phyloP scores from a whole-genome alignment of 2,888 invertebrate species.

The Apotomis betuletana region DNA sequence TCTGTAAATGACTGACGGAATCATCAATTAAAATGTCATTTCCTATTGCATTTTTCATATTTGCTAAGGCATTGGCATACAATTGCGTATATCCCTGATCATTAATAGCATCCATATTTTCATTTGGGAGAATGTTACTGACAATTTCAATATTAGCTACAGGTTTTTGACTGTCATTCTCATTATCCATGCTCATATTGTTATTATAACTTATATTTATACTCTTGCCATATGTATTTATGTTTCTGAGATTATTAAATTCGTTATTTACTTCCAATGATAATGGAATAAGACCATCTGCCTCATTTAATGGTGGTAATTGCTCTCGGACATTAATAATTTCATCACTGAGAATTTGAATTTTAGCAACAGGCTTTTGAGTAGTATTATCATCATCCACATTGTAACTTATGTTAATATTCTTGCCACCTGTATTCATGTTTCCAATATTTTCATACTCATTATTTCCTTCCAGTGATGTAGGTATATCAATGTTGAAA shows the following conservation, averaged over 20 bases:
- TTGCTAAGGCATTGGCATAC: slow-evolving; percentile 15
- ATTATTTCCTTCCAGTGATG: background rate
- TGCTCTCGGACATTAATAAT: background rate
- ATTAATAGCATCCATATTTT: too few relatives aligned
- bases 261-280: too few relatives aligned
- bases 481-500: background rate
- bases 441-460: background rate
- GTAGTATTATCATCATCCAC: background rate
- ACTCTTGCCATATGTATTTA: too few relatives aligned
- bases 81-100: background rate
- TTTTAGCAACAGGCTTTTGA: slow-evolving; percentile 21
- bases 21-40: background rate
- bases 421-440: slow-evolving; percentile 1
- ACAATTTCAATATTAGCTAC: too few relatives aligned
- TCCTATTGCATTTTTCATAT: slow-evolving; percentile 1
- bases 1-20: background rate
- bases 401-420: slow-evolving; percentile 21
- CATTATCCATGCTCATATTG: too few relatives aligned
- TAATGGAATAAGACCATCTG: too few relatives aligned
- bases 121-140: too few relatives aligned
- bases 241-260: too few relatives aligned
- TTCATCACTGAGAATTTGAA: slow-evolving; percentile 18
- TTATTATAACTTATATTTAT: too few relatives aligned
- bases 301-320: background rate
- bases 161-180: too few relatives aligned